phyloP scores from a whole-genome alignment of 2,888 invertebrate species.

The Deilephila porcellus region DNA sequence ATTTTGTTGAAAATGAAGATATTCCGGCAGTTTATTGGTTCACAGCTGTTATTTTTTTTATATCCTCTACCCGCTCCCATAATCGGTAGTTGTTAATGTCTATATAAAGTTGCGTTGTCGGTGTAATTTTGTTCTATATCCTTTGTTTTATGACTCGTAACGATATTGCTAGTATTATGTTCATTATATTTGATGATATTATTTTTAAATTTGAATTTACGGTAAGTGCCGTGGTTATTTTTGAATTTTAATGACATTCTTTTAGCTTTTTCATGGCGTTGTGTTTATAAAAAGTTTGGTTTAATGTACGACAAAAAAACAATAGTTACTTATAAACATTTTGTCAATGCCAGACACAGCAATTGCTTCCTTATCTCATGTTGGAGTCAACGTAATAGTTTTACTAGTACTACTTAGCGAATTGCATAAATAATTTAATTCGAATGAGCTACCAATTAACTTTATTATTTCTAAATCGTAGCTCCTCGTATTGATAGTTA shows the following conservation, averaged over 20 bases:
- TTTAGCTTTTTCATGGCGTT: too few relatives aligned
- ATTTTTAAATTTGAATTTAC: not conserved
- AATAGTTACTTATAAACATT: too few relatives aligned
- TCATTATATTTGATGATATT: constrained; percentile 2
- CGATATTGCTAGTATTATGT: constrained; percentile 41
- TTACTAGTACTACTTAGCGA: too few relatives aligned
- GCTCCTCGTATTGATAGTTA: too few relatives aligned
- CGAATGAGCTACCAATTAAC: too few relatives aligned
- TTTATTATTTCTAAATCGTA: too few relatives aligned
- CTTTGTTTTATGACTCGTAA: constrained; percentile 58
- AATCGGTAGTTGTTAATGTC: constrained; percentile 78
- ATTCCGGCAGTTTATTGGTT: constrained; percentile 77
- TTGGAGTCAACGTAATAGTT: too few relatives aligned
- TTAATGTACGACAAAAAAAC: too few relatives aligned
- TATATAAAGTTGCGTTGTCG: constrained; percentile 69
- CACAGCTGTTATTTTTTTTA: constrained; percentile 76
- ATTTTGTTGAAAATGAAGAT: constrained; percentile 83
- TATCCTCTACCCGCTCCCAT: constrained; percentile 68
- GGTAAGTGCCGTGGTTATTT: not conserved
- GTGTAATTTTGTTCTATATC: constrained; percentile 68
- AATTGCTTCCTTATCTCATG: too few relatives aligned
- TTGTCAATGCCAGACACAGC: too few relatives aligned
- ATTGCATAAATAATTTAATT: too few relatives aligned
- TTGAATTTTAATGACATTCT: not conserved
- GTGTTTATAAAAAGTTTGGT: too few relatives aligned